Evolutionary conservation across 2,888 invertebrate species (phyloP).

Genomic region (Epinotia ramella): DNA sequence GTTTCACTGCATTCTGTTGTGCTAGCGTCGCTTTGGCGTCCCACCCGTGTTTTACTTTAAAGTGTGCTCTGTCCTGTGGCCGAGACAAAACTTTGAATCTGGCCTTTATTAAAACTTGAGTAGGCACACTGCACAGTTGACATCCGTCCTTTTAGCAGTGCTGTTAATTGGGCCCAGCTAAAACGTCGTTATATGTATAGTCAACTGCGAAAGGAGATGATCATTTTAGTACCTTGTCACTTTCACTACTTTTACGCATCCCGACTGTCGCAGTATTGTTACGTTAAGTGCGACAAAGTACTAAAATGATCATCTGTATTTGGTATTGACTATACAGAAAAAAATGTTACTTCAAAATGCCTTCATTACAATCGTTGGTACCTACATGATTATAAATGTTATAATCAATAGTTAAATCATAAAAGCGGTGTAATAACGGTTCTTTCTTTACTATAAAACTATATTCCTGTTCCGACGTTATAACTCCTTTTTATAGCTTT

Average conservation of each 20-base stretch:
- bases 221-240: too few species aligned
- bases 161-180: background rate
- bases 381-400: too few species aligned
- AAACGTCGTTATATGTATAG: background rate
- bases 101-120: constrained; percentile 10
- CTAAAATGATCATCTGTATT: too few species aligned
- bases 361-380: background rate
- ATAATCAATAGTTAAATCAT: background rate
- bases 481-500: constrained; percentile 11
- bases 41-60: background rate
- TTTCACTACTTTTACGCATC: too few species aligned
- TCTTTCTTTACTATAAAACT: background rate
- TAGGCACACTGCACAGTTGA: background rate
- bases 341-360: background rate
- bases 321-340: too few species aligned
- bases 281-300: too few species aligned
- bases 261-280: too few species aligned
- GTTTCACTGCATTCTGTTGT: constrained; percentile 5
- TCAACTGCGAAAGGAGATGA: too few species aligned
- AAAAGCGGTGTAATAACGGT: background rate
- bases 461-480: background rate
- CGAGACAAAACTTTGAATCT: background rate
- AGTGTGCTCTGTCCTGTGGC: background rate
- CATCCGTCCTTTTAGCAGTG: background rate
- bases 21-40: background rate